Conservation (phyloP, 2,888 invertebrate species). For the Synanthedon formicaeformis region DNA sequence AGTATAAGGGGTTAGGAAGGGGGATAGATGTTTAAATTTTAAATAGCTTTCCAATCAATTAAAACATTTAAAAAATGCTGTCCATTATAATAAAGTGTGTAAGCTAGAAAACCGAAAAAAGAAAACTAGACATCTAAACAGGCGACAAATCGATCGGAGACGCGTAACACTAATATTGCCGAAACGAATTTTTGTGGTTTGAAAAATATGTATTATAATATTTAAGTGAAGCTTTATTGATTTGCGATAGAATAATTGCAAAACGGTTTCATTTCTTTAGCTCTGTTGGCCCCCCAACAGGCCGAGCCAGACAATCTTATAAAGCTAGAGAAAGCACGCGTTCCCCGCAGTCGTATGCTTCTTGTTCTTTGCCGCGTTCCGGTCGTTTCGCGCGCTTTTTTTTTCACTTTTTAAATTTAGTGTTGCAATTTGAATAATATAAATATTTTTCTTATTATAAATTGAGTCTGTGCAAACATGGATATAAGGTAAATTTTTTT, state of each 20-base stretch:
- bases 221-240: slow-evolving; percentile 32
- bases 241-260: slow-evolving; percentile 41
- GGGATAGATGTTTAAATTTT: too few relatives aligned
- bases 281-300: slow-evolving; percentile 45
- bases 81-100: too few relatives aligned
- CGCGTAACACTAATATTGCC: slow-evolving; percentile 1
- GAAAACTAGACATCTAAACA: not conserved
- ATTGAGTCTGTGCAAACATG: slow-evolving; percentile 21
- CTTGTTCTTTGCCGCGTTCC: slow-evolving; percentile 19
- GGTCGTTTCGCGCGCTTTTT: slow-evolving; percentile 40
- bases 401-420: slow-evolving; percentile 31
- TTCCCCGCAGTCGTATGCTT: slow-evolving; percentile 30
- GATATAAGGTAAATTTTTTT: slow-evolving; percentile 44
- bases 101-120: too few relatives aligned
- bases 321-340: slow-evolving; percentile 63
- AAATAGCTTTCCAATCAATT: too few relatives aligned
- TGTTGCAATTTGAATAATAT: slow-evolving; percentile 28
- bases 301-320: slow-evolving; percentile 39
- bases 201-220: slow-evolving; percentile 3
- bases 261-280: slow-evolving; percentile 53
- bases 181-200: slow-evolving; percentile 5
- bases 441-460: slow-evolving; percentile 18
- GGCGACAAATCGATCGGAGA: not conserved
- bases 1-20: too few relatives aligned
- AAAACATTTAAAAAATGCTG: too few relatives aligned